phyloP scores from a whole-genome alignment of 1,140 invertebrate genomes.

The Agrypnia vestita region DNA sequence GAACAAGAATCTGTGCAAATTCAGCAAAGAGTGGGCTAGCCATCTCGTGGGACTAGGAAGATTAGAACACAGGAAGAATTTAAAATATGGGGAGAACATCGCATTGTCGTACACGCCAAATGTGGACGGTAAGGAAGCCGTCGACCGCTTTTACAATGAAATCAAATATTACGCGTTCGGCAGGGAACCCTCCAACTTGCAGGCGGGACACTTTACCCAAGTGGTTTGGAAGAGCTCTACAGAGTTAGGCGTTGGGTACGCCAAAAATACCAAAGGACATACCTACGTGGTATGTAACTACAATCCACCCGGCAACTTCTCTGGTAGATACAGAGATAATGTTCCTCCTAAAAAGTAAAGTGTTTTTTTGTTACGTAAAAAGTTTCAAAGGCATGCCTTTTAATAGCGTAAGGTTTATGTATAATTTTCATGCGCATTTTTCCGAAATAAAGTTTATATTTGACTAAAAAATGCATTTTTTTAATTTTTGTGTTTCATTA shows the following conservation, averaged over 20 bases:
- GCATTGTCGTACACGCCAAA: conserved; percentile 85
- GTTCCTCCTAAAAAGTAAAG: conserved; percentile 73
- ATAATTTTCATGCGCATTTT: too few species aligned
- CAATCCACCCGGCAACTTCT: conserved; percentile 90
- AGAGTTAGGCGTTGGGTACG: conserved; percentile 86
- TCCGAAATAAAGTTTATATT: too few species aligned
- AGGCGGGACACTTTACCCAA: conserved; percentile 84
- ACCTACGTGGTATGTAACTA: too few species aligned
- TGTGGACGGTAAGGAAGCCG: conserved; percentile 81
- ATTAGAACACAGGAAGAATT: conserved; percentile 84
- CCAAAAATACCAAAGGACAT: too few species aligned
- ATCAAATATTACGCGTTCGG: conserved; percentile 76
- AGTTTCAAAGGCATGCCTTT: too few species aligned
- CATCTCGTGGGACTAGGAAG: conserved; percentile 77
- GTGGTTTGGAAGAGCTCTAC: conserved; percentile 87
- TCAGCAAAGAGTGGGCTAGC: conserved; percentile 89
- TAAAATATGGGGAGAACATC: conserved; percentile 88
- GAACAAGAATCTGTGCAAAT: conserved; percentile 81
- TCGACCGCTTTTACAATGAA: conserved; percentile 83
- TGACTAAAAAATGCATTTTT: too few species aligned
- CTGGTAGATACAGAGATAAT: conserved; percentile 85
- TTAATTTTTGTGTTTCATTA: too few species aligned
- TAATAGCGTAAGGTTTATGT: too few species aligned
- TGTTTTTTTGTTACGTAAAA: too few species aligned
- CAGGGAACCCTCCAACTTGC: conserved; percentile 78